Base-by-base conservation (phyloP, 2,113 vertebrate species). In the Heterocephalus glaber region DNA sequence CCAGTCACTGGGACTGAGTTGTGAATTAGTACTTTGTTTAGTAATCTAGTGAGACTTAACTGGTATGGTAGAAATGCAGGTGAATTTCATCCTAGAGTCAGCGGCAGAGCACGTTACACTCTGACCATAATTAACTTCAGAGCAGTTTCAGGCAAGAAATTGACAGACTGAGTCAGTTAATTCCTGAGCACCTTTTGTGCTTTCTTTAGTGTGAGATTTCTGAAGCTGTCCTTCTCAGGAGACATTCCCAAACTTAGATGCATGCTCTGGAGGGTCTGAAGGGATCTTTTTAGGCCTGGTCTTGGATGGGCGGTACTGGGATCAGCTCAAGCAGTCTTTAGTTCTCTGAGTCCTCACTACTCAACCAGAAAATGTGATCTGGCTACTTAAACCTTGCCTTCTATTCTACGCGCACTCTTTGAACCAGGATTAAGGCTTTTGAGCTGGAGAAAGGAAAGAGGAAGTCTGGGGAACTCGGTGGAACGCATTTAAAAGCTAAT, bases 141-240 rank as follows among this genome's bases (percentile, higher is more conserved):
- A 80, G 52, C 49, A 68, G 7, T 81, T 96, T 95, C 85, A 70
- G 70, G 80, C n/a, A 92, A 90, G 77, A 35, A 89, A 83, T 74
- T 56, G 80, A 58, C 47, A 83, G 54, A 89, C 68, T 8, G 56
- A 81, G 38, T 65, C 82, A 72, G 58, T 86, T 93, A 72, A 83
- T 86, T 77, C 65, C 1, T 0, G 88, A 90, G 81, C 49, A 44
- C 28, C n/a, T n/a, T n/a, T n/a, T n/a, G n/a, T n/a, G n/a, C 83
- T 80, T 83, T 88, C 81, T 86, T 49, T 52, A 88, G 65, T 79
- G 10, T 83, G 60, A 76, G 68, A 60, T 10, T 41, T 85, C 58
- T 82, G 81, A 84, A 79, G 49, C 8, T 1, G 49, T 66, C n/a
- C 20, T 88, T 77, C 58, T 17, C n/a, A 81, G 26, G 54, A 95